A percentile compares a stretch with the other conserved stretches of the same genome.
Conservation (phyloP, 2,113 vertebrate species). For the Falco punctatus region DNA sequence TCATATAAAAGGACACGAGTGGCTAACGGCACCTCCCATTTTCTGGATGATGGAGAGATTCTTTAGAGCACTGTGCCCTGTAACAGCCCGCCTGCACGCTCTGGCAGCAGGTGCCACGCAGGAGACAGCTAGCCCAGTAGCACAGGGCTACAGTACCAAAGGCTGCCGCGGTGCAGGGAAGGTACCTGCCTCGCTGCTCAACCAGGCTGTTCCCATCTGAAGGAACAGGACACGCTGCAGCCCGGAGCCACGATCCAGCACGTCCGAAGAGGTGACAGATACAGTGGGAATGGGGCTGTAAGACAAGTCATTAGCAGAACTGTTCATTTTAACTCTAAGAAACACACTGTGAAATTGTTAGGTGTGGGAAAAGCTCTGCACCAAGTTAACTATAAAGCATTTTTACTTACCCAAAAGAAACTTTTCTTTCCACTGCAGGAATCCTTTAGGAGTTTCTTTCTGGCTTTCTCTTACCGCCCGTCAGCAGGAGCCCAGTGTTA, state of each 20-base stretch:
- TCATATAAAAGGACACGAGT: fast-evolving
- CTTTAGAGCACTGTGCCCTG: not conserved
- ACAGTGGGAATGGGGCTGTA: not conserved
- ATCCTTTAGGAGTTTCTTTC: not conserved
- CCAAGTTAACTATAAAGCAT: not conserved
- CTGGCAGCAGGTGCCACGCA: not conserved
- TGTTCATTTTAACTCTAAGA: not conserved
- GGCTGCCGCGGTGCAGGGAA: not conserved
- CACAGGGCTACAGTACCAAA: not conserved
- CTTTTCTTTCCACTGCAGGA: not conserved
- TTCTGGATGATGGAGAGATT: not conserved
- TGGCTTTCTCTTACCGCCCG: not conserved
- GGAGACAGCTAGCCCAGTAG: not conserved
- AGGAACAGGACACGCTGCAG: not conserved
- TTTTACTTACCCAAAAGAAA: not conserved
- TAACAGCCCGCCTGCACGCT: not conserved
- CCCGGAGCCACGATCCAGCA: not conserved
- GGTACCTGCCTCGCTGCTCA: not conserved
- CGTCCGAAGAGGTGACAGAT: not conserved
- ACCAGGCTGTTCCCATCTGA: not conserved
- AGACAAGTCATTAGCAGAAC: not conserved
- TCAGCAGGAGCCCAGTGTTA: not conserved
- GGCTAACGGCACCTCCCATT: not conserved
- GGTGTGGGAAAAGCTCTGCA: not conserved
- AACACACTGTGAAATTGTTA: not conserved